Conservation (phyloP, 1,140 invertebrate genomes). For the Hesperophylax magnus region DNA sequence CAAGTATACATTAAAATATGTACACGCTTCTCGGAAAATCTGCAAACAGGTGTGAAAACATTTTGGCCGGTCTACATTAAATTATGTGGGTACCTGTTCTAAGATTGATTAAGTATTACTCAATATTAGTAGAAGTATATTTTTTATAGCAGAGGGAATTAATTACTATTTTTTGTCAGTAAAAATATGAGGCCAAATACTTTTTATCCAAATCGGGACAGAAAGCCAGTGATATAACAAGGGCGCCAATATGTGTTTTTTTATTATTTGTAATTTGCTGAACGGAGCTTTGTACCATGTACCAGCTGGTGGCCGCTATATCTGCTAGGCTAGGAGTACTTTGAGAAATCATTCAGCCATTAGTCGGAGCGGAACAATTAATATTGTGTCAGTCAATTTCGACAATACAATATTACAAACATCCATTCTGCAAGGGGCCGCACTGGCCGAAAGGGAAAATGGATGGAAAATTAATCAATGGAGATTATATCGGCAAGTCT, state of each 20-base stretch:
- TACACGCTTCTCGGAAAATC: too few species aligned
- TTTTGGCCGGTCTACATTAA: too few species aligned
- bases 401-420: constrained; percentile 31
- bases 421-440: constrained; percentile 3
- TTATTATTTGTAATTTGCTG: constrained; percentile 4
- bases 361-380: constrained; percentile 20
- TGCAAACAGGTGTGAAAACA: too few species aligned
- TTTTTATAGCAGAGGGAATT: too few species aligned
- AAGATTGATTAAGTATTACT: too few species aligned
- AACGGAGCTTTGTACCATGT: neutral
- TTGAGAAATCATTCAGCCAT: constrained; percentile 26
- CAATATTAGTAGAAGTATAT: too few species aligned
- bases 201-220: too few species aligned
- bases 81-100: too few species aligned
- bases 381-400: constrained; percentile 31
- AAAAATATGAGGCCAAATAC: too few species aligned
- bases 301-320: neutral
- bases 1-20: too few species aligned
- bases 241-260: neutral
- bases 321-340: neutral
- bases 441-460: neutral
- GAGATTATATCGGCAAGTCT: constrained; percentile 26
- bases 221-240: neutral
- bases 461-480: constrained; percentile 30
- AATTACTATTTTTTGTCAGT: too few species aligned